Evolutionary conservation across 2,113 vertebrate genomes (phyloP), one percentile per base, ranked within the genome.

Genomic region (Toxotes chatareus): DNA sequence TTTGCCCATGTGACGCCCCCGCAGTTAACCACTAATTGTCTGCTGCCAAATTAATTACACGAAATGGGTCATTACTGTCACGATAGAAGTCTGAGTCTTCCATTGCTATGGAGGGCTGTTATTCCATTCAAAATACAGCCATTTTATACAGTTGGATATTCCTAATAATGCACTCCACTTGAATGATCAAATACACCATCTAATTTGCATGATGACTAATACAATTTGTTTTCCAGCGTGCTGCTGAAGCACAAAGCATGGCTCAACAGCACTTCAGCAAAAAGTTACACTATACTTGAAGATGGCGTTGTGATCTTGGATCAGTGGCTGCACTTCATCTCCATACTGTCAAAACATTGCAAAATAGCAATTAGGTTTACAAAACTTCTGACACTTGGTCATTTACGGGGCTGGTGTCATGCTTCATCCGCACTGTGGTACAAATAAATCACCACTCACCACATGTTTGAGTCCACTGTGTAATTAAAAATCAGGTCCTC

Each of bases 401-500:
- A 51, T 76, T 73, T 44, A 62, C 2, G 3, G 38, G 42, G 19
- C 3, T 40, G 27, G 44, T 14, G 46, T 36, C 34, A 44, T 40
- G 53, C 61, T 76, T 65, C 55, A 75, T 53, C 16, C 32, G 46
- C 55, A 73, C 12, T 42, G 44, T 10, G 3, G 16, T 19, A 63
- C 51, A 88, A 82, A 82, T 23, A 70, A 69, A 80, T 81, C 66
- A 47, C 44, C 42, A 12, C 36, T 42, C 3, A n/a, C 16, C 34
- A 27, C 27, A n/a, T n/a, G 31, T 46, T 8, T 64, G 44, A 72
- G 38, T 76, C 65, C 40, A 63, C 62, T 72, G 49, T 56, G 62
- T 83, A 79, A 86, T 89, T 90, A 85, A 56, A 67, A 93, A 73
- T 83, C 81, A 64, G 59, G 49, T 80, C 81, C 76, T 80, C 68